Evolutionary conservation across 2,888 invertebrate species (phyloP).

Genomic region (Drosophila testacea): DNA sequence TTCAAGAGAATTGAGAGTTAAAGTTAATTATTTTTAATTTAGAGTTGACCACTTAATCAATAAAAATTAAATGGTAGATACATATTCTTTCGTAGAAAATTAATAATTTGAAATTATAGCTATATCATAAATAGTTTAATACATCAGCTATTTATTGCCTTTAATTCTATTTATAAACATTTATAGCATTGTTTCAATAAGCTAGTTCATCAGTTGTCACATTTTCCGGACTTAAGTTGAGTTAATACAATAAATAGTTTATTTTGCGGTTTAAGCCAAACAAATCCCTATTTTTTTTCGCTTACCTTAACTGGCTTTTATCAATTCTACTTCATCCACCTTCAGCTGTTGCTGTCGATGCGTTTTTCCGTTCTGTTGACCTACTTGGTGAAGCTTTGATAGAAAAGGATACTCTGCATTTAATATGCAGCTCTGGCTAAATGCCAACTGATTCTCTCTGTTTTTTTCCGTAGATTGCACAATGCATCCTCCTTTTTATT

Average conservation of each 20-base stretch:
- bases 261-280: background rate
- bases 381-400: conserved; percentile 25
- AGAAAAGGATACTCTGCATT: conserved; percentile 39
- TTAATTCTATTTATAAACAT: too few species aligned
- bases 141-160: too few species aligned
- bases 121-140: too few species aligned
- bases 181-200: too few species aligned
- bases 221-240: background rate
- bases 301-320: conserved; percentile 35
- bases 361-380: conserved; percentile 42
- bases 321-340: conserved; percentile 37
- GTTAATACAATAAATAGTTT: conserved; percentile 9
- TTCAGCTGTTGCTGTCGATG: conserved; percentile 27
- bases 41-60: too few species aligned
- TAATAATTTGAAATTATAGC: too few species aligned
- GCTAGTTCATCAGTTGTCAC: background rate
- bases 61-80: too few species aligned
- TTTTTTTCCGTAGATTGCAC: conserved; percentile 33
- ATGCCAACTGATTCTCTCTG: conserved; percentile 64
- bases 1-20: too few species aligned
- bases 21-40: too few species aligned
- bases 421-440: conserved; percentile 65
- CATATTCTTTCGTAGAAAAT: too few species aligned
- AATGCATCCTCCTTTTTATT: too few species aligned
- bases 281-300: background rate